Evolutionary conservation across 2,797 vertebrate species (phyloP).

Genomic region (Zenarchopterus dispar): DNA sequence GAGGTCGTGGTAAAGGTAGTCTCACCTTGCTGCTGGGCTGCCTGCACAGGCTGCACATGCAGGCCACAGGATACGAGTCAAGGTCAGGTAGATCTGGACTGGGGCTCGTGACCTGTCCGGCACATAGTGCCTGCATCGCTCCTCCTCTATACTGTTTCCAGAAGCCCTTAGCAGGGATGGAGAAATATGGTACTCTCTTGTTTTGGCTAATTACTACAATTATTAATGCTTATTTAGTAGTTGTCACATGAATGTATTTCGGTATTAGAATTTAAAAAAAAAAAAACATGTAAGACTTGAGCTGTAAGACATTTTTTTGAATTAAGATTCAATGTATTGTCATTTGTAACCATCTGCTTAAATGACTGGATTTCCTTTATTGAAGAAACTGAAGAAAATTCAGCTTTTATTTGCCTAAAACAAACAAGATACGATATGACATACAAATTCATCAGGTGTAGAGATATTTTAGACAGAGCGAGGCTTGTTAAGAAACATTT

Average conservation of each 20-base stretch:
- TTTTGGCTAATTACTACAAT: constrained; percentile 6
- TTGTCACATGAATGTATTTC: not conserved
- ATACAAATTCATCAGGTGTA: too few species aligned
- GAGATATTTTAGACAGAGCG: too few species aligned
- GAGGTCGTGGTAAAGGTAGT: constrained; percentile 60
- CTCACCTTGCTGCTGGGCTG: constrained; percentile 47
- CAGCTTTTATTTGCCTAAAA: too few species aligned
- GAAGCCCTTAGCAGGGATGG: constrained; percentile 27
- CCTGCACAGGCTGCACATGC: constrained; percentile 27
- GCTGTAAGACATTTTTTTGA: not conserved
- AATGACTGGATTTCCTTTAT: too few species aligned
- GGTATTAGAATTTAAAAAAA: not conserved
- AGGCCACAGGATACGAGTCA: constrained; percentile 27
- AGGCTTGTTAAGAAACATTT: too few species aligned
- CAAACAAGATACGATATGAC: too few species aligned
- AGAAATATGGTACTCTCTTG: constrained; percentile 24
- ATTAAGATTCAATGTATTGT: too few species aligned
- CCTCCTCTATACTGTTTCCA: constrained; percentile 10
- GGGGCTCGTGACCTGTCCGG: constrained; percentile 3
- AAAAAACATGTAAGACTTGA: not conserved
- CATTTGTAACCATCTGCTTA: too few species aligned
- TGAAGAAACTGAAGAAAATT: too few species aligned
- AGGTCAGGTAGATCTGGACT: constrained; percentile 49
- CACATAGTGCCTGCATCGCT: not conserved
- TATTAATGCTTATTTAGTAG: constrained; percentile 2